Evolutionary conservation across 2,113 vertebrate species (phyloP).

Genomic region (Grantiella picta): DNA sequence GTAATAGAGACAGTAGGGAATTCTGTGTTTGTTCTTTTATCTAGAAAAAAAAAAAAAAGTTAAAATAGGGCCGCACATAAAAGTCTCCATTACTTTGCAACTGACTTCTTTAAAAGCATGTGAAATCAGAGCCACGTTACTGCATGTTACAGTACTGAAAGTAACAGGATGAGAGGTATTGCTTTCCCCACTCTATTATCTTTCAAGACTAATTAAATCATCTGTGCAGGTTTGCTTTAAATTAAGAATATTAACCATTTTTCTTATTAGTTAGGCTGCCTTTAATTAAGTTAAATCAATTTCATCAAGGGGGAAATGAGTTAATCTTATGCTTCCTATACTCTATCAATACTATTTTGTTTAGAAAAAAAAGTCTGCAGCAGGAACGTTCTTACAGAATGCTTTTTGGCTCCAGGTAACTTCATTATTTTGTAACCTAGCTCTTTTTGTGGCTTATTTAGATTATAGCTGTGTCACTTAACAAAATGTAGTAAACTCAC

Average conservation of each 20-base stretch:
- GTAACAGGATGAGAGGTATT: neutral
- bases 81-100: neutral
- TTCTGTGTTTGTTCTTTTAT: constrained; percentile 87
- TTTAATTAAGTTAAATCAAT: neutral
- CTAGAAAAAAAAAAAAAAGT: constrained; percentile 74
- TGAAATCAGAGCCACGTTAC: neutral
- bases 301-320: neutral
- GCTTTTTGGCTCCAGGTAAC: neutral
- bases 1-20: constrained; percentile 87
- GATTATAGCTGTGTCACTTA: neutral
- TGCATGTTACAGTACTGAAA: neutral
- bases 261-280: neutral
- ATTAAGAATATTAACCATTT: neutral
- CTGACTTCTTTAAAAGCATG: neutral
- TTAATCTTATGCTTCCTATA: neutral
- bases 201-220: neutral
- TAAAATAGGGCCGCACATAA: neutral
- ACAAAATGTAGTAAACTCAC: constrained; percentile 67
- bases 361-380: neutral
- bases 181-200: neutral
- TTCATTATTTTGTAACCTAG: neutral
- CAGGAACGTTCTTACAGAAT: neutral
- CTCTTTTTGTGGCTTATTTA: neutral
- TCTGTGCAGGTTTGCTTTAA: neutral
- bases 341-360: neutral